A percentile compares a stretch with the other conserved stretches of the same genome.
phyloP scores from a whole-genome alignment of 2,113 vertebrate species.

The Malurus alboscapulatus region DNA sequence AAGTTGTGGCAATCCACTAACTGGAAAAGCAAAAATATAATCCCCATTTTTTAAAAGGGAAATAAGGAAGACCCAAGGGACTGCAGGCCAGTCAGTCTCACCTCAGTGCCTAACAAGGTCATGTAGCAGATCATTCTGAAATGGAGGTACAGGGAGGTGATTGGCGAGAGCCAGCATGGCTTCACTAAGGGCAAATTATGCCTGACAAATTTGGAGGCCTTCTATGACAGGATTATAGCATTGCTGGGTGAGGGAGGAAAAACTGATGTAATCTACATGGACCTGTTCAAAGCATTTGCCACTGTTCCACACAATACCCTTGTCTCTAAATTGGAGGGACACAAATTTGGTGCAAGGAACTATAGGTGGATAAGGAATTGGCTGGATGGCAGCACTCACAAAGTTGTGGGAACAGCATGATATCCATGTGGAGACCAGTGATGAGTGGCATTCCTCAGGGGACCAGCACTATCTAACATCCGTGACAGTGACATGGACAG shows the following conservation, averaged over 20 bases:
- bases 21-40: background rate
- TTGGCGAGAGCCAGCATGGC: background rate
- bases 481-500: fast-evolving
- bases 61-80: background rate
- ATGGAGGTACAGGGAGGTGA: background rate
- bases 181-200: background rate
- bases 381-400: background rate
- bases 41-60: background rate
- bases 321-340: background rate
- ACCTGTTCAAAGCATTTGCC: background rate
- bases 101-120: background rate
- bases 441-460: fast-evolving
- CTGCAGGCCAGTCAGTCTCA: background rate
- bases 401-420: background rate
- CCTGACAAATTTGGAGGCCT: background rate
- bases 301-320: fast-evolving
- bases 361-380: background rate
- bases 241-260: background rate
- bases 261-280: background rate
- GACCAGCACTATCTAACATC: background rate
- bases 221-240: background rate
- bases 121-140: background rate
- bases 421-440: background rate
- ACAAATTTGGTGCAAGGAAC: background rate
- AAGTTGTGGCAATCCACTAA: background rate